Percentiles rank a stretch among this genome's conserved stretches.
Conservation (phyloP, 2,797 vertebrate genomes). For the Oreortyx pictus region DNA sequence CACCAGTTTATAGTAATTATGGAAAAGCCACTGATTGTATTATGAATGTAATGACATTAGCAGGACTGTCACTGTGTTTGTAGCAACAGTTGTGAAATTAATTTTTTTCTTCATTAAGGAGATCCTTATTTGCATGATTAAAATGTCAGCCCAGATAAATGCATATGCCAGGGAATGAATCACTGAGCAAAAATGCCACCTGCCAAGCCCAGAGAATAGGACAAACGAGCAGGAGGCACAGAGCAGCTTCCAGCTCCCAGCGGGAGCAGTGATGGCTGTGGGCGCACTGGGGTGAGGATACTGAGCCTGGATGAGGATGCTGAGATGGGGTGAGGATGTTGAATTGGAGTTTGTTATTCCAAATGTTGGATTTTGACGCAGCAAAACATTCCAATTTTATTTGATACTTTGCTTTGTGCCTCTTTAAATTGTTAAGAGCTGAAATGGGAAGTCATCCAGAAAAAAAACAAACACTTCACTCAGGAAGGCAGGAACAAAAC, state of each 20-base stretch:
- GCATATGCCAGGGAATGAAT: conserved; percentile 54
- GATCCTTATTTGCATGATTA: conserved; percentile 80
- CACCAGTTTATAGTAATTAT: conserved; percentile 42
- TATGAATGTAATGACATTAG: conserved; percentile 58
- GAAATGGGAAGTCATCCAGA: background rate
- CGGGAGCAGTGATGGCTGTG: conserved; percentile 38
- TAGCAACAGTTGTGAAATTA: conserved; percentile 67
- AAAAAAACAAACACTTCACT: background rate
- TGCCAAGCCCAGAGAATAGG: conserved; percentile 69
- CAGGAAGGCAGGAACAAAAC: background rate
- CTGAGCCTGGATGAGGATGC: background rate
- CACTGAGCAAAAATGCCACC: conserved; percentile 75
- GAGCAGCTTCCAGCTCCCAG: conserved; percentile 56
- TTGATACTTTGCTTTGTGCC: background rate
- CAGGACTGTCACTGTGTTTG: conserved; percentile 60
- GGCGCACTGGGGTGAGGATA: background rate
- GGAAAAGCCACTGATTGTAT: conserved; percentile 41
- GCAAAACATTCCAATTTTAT: background rate
- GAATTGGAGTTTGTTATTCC: background rate
- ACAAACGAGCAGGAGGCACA: conserved; percentile 57
- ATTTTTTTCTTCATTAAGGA: conserved; percentile 77
- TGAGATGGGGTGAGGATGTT: background rate
- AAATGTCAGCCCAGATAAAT: conserved; percentile 77
- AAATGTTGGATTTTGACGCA: background rate
- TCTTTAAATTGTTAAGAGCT: background rate